Evolutionary conservation across 1,140 invertebrate species (phyloP), one percentile per base, ranked within the genome.

Genomic region (Drosophila kanapiae): DNA sequence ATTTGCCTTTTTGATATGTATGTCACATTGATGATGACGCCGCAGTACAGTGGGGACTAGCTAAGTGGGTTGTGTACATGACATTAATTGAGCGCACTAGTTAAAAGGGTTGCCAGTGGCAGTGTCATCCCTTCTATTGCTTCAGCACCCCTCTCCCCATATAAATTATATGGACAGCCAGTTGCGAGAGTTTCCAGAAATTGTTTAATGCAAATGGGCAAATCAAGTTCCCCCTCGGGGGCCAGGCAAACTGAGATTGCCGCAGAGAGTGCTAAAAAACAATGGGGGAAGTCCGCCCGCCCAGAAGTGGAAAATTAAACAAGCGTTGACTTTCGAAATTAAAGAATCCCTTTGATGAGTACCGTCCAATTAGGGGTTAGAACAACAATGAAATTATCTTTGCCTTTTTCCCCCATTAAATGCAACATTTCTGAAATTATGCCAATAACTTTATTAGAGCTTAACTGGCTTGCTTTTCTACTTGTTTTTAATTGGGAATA

Each of bases 31-130:
- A 78, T 59, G 75, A 71, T 59, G 76, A 51, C 65, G 58, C 76
- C 74, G 74, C 75, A 77, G 74, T 80, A 90, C 84, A 88, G 84
- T 90, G 84, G 81, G 78, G 77, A 90, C 80, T 83, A 71, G 74
- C 85, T 88, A 88, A 88, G 84, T 88, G 84, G 84, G 83, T 88
- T 87, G 85, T 87, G 86, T 88, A 87, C 84, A 88, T 90, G 84
- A 88, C 85, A 84, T 88, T 90, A 90, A 88, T 88, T 88, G 85
- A 86, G 83, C 71, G 78, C 74, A 78, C 75, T 78, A 78, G 75
- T 78, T 77, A 77, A 77, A 78, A 69, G 75, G 75, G 75, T 78
- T 78, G 75, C 54, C 43, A 23, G 16, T 14, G 35, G 35, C 11
- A 42, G 8, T 9, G 18, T 16, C 47, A 38, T 49, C n/a, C 10